Evolutionary conservation across 2,113 vertebrate genomes (phyloP).

Genomic region (Eleginops maclovinus): DNA sequence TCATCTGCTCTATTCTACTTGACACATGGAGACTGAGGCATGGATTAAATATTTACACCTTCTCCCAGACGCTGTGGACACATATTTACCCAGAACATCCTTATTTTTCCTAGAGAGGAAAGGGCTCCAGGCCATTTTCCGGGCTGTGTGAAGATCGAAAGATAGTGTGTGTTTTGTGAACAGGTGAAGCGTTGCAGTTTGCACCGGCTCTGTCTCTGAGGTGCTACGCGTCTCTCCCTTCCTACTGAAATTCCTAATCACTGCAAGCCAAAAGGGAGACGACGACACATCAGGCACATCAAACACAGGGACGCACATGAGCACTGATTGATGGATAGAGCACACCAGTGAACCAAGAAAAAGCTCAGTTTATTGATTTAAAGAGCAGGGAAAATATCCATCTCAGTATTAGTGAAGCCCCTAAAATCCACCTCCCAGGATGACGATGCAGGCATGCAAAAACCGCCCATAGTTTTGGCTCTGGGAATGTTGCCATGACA

Average conservation of each 20-base stretch:
- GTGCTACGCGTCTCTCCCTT: neutral
- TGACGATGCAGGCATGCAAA: slow-evolving; percentile 4
- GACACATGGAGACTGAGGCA: too few species aligned
- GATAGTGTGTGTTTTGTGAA: slow-evolving; percentile 11
- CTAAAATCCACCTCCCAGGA: slow-evolving; percentile 15
- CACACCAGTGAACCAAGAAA: neutral
- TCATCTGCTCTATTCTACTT: too few species aligned
- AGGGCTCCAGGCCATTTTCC: too few species aligned
- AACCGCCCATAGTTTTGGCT: slow-evolving; percentile 20
- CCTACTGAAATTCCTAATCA: slow-evolving; percentile 24
- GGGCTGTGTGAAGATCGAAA: neutral
- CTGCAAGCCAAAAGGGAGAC: neutral
- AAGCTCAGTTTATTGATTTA: neutral
- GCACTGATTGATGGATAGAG: neutral
- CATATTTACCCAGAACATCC: too few species aligned
- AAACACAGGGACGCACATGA: neutral
- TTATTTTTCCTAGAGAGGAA: too few species aligned
- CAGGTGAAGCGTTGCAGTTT: too few species aligned
- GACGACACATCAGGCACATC: neutral
- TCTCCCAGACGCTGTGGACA: too few species aligned
- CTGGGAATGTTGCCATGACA: slow-evolving; percentile 36
- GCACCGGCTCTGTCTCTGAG: too few species aligned
- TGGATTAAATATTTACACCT: too few species aligned
- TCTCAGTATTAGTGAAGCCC: neutral
- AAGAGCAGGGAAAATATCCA: neutral